Evolutionary conservation across 2,888 invertebrate species (phyloP).

Genomic region (Galerucella nymphaeae): DNA sequence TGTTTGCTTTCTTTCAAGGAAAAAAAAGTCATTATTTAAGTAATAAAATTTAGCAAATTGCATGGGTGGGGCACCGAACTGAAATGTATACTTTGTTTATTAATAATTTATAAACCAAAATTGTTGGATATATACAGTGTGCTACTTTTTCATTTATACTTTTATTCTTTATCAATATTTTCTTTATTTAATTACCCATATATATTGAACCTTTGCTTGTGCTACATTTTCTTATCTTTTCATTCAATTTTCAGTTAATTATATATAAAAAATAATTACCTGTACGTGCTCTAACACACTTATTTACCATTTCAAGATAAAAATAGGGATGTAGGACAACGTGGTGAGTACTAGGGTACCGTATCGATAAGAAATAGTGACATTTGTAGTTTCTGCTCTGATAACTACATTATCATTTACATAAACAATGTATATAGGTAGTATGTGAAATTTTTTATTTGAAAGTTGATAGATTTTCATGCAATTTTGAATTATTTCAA

Average conservation of each 20-base stretch:
- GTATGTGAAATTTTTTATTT: too few relatives aligned
- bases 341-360: not conserved
- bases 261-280: not conserved
- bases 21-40: constrained; percentile 25
- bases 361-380: constrained; percentile 23
- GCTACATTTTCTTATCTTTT: not conserved
- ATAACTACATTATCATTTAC: constrained; percentile 24
- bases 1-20: constrained; percentile 27
- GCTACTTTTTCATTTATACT: too few relatives aligned
- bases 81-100: not conserved
- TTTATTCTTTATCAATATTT: not conserved
- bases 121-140: too few relatives aligned
- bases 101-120: not conserved
- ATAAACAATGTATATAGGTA: not conserved
- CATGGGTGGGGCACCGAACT: constrained; percentile 3
- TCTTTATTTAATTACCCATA: not conserved
- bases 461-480: too few relatives aligned
- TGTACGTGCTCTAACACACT: constrained; percentile 16
- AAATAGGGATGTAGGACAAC: constrained; percentile 4
- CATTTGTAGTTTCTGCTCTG: constrained; percentile 32
- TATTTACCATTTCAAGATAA: constrained; percentile 9
- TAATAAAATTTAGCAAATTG: constrained; percentile 24
- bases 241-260: not conserved
- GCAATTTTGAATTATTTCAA: too few relatives aligned
- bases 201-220: not conserved